phyloP scores from a whole-genome alignment of 2,888 invertebrate genomes.

The Smittia sp. region DNA sequence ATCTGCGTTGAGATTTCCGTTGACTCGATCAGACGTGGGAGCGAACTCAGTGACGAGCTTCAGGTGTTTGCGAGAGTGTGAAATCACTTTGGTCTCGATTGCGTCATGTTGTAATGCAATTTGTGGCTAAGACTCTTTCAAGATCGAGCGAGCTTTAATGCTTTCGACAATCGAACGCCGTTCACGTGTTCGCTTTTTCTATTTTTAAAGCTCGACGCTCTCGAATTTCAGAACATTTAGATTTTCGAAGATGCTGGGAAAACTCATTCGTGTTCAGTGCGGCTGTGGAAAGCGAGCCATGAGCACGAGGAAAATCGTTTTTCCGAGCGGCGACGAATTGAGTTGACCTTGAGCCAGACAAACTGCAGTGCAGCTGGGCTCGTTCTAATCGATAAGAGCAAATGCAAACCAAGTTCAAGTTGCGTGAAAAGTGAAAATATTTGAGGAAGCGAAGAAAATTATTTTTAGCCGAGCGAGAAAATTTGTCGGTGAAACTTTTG shows the following conservation, averaged over 20 bases:
- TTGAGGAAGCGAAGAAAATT: not conserved
- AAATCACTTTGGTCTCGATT: not conserved
- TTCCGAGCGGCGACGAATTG: not conserved
- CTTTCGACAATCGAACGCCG: not conserved
- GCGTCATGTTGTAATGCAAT: not conserved
- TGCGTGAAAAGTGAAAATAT: not conserved
- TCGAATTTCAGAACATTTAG: constrained; percentile 8
- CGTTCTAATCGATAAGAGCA: not conserved
- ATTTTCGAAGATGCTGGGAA: not conserved
- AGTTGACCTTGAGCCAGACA: not conserved
- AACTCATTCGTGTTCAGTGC: constrained; percentile 16
- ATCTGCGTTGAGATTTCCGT: not conserved
- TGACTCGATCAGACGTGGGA: not conserved
- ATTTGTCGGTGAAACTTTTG: not conserved
- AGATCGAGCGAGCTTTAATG: not conserved
- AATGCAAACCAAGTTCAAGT: not conserved
- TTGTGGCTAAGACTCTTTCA: not conserved
- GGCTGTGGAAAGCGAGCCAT: not conserved
- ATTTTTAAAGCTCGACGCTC: not conserved
- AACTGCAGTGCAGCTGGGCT: not conserved
- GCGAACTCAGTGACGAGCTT: not conserved
- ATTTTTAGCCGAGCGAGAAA: constrained; percentile 21
- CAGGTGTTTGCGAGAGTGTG: not conserved
- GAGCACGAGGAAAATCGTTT: not conserved
- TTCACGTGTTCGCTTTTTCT: not conserved